Conservation (phyloP, 1,140 invertebrate species). For the Drosophila elegans region DNA sequence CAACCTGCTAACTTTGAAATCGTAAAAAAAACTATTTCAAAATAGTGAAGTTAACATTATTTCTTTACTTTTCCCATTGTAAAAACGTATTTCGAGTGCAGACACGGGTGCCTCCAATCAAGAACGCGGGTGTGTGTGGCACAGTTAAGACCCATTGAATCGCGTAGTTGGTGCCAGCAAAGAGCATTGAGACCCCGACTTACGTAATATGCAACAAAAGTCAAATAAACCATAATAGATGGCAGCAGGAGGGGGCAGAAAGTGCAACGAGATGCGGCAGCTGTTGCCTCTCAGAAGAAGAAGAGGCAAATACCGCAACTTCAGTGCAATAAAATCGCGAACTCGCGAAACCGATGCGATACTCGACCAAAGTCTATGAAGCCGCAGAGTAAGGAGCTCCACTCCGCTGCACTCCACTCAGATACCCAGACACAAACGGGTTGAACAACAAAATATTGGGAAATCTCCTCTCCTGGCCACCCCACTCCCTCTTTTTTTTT, state of each 20-base stretch:
- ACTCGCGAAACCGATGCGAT: constrained; percentile 37
- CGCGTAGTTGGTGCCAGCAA: constrained; percentile 26
- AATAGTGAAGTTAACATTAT: too few species aligned
- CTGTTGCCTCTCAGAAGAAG: constrained; percentile 35
- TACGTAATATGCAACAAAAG: constrained; percentile 74
- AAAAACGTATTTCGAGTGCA: background rate
- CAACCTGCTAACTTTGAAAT: too few species aligned
- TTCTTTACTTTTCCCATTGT: too few species aligned
- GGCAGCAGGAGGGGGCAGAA: constrained; percentile 12
- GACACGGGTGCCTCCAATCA: constrained; percentile 23
- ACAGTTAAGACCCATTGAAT: constrained; percentile 60
- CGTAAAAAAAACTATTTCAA: too few species aligned
- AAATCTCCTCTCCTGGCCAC: constrained; percentile 3
- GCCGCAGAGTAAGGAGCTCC: constrained; percentile 19
- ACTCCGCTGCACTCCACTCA: background rate
- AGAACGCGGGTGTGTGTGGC: constrained; percentile 44
- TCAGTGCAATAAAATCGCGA: constrained; percentile 32
- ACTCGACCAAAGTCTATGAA: constrained; percentile 5
- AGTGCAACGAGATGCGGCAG: constrained; percentile 41
- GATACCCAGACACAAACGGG: background rate
- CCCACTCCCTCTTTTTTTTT: background rate
- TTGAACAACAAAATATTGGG: constrained; percentile 16
- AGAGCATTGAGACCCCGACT: constrained; percentile 47
- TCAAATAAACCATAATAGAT: constrained; percentile 66
- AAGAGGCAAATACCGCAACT: constrained; percentile 34